These are phyloP conservation scores for Philonicus albiceps DNA, from an alignment of 2,888 invertebrate species.

Conservation along the genomic window DNA sequence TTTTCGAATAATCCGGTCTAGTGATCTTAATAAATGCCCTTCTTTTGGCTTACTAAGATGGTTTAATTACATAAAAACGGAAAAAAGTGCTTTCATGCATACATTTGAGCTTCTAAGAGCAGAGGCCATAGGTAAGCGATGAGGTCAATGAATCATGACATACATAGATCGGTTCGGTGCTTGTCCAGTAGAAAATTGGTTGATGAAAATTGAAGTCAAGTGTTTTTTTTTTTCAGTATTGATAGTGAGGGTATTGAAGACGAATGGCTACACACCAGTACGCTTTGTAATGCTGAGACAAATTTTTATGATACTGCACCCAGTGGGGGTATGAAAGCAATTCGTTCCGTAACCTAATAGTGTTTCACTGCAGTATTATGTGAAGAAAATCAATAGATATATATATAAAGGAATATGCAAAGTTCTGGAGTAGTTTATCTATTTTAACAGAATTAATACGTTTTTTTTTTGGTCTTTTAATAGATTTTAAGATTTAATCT, in stretches of 20 bases:
- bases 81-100: not conserved
- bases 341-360: not conserved
- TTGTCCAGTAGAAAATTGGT: not conserved
- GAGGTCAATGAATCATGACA: not conserved
- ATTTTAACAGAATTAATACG: not conserved
- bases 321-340: not conserved
- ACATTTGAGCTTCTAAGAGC: not conserved
- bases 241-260: not conserved
- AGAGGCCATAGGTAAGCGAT: not conserved
- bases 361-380: not conserved
- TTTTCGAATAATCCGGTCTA: not conserved
- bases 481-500: not conserved
- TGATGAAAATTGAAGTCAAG: not conserved
- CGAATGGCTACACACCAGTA: not conserved
- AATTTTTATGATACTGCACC: not conserved
- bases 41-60: not conserved
- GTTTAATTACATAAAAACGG: not conserved
- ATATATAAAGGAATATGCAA: not conserved
- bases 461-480: not conserved
- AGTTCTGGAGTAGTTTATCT: not conserved
- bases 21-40: not conserved
- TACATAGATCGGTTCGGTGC: not conserved
- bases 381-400: not conserved
- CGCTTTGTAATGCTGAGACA: not conserved
- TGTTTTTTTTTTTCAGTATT: not conserved